phyloP scores from a whole-genome alignment of 2,888 invertebrate species.

The Rhopalosiphum nymphaeae region DNA sequence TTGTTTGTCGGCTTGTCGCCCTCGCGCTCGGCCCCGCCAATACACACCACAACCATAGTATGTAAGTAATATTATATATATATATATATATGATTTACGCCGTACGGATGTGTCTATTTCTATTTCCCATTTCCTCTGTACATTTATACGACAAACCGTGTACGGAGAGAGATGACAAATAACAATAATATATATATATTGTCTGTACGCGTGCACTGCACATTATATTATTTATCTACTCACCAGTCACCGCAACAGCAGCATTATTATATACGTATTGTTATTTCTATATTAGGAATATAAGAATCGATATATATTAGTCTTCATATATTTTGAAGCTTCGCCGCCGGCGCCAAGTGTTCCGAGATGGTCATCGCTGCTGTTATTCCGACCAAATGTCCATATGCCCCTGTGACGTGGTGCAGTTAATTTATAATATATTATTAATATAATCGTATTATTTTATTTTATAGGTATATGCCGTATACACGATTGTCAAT shows the following conservation, averaged over 20 bases:
- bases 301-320: background rate
- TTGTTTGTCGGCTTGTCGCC: constrained; percentile 41
- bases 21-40: background rate
- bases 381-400: background rate
- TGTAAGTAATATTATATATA: background rate
- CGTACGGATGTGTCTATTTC: constrained; percentile 49
- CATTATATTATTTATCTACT: background rate
- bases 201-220: background rate
- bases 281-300: background rate
- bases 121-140: constrained; percentile 22
- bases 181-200: constrained; percentile 9
- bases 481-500: too few species aligned
- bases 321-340: background rate
- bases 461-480: too few species aligned
- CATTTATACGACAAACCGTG: background rate
- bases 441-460: too few species aligned
- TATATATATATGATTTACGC: constrained; percentile 37
- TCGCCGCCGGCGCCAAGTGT: background rate
- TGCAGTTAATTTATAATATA: background rate
- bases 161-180: constrained; percentile 18
- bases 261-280: background rate
- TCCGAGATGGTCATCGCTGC: background rate
- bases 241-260: background rate
- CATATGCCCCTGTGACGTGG: background rate
- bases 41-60: background rate